A percentile compares a stretch with the other conserved stretches of the same genome.
phyloP scores from a whole-genome alignment of 2,797 vertebrate species.

The Xiphophorus birchmanni region DNA sequence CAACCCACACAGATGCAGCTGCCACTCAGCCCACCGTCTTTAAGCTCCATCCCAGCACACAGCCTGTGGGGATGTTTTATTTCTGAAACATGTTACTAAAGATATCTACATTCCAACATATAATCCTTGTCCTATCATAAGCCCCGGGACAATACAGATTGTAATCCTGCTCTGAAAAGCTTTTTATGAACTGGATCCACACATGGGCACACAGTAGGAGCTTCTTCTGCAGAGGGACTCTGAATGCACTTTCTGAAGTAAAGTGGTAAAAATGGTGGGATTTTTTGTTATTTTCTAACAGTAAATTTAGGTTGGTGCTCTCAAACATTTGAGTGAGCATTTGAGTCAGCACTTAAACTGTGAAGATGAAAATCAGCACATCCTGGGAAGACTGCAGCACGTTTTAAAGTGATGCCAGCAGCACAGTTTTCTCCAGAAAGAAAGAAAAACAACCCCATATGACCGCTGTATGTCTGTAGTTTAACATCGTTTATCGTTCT shows the following conservation, averaged over 20 bases:
- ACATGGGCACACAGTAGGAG: neutral
- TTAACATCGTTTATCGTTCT: neutral
- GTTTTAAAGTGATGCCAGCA: neutral
- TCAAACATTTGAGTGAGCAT: neutral
- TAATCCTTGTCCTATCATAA: constrained; percentile 69
- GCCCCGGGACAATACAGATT: constrained; percentile 61
- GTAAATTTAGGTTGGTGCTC: neutral
- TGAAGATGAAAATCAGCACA: constrained; percentile 10
- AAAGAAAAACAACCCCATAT: neutral
- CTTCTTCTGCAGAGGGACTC: constrained; percentile 13
- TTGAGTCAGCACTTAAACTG: constrained; percentile 4
- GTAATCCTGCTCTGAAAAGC: constrained; percentile 65
- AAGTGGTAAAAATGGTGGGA: neutral
- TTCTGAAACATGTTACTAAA: constrained; percentile 59
- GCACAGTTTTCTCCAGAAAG: neutral
- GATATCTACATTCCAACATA: constrained; percentile 59
- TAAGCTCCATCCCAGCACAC: constrained; percentile 16
- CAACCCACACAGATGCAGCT: constrained; percentile 11
- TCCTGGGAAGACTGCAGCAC: neutral
- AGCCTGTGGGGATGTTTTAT: constrained; percentile 45
- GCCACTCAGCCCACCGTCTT: constrained; percentile 6
- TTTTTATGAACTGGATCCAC: constrained; percentile 50
- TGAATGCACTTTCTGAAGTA: constrained; percentile 3
- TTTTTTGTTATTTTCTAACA: neutral
- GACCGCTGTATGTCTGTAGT: neutral